Conservation (phyloP, 2,888 invertebrate species). For the Sceliomorpha sp. region DNA sequence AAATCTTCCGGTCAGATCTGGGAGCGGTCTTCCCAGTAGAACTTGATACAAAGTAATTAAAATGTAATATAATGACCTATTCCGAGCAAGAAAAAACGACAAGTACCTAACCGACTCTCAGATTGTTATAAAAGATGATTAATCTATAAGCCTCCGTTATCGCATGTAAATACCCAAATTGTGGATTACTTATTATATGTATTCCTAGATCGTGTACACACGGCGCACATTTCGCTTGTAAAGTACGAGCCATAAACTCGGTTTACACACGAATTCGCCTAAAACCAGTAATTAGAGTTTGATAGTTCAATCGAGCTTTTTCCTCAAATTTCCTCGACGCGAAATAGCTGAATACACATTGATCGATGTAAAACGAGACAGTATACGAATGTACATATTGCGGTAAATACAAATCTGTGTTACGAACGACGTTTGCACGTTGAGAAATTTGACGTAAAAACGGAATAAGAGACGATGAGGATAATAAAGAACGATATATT, state of each 20-base stretch:
- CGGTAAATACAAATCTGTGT: no score
- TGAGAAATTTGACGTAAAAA: no score
- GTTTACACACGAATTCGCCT: constrained; percentile 41
- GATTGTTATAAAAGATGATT: constrained; percentile 25
- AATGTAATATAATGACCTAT: no score
- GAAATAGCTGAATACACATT: constrained; percentile 26
- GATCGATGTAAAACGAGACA: constrained; percentile 29
- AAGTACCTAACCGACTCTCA: no score
- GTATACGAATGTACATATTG: constrained; percentile 14
- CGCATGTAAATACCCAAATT: constrained; percentile 35
- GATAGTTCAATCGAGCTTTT: constrained; percentile 47
- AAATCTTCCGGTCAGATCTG: no score
- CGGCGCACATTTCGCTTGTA: constrained; percentile 40
- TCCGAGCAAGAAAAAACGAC: no score
- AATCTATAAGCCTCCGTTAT: constrained; percentile 9
- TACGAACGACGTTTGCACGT: no score
- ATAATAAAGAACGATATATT: no score
- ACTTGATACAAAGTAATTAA: no score
- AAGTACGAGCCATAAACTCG: constrained; percentile 46
- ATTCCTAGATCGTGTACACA: constrained; percentile 29
- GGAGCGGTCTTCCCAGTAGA: no score
- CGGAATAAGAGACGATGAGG: no score
- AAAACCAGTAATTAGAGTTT: constrained; percentile 48
- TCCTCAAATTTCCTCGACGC: constrained; percentile 29
- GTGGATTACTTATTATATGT: constrained; percentile 31